Evolutionary conservation across 2,888 invertebrate genomes (phyloP), one percentile per base, ranked within the genome.

Genomic region (Harpalus rubripes): DNA sequence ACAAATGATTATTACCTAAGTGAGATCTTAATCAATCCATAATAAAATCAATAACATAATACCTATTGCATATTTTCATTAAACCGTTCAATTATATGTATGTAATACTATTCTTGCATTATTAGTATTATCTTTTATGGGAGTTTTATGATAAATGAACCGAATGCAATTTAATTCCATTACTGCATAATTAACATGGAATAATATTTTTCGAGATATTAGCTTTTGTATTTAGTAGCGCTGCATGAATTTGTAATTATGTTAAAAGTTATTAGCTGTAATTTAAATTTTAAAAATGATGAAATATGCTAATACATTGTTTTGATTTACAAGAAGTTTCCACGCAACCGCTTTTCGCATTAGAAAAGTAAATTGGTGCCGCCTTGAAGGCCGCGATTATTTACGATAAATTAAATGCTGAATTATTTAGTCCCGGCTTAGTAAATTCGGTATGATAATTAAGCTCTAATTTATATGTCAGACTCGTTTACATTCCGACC

Each of bases 231-330:
- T 72, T 72, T 72, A 72, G n/a, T 1, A 41, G 39, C 65, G 41
- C 18, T 72, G 72, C 72, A 72, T 72, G 72, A 72, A 72, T 72
- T n/a, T 18, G n/a, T 72, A 41, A 72, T 72, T 72, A 72, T 41
- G 72, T 72, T 72, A 41, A 72, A 72, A 72, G 16, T 41, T 72
- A 72, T 72, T 39, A 72, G 18, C 39, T 5, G 15, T 41, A 39
- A 72, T 72, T 72, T 72, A 72, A 72, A 72, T 72, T 72, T 72
- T 72, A 72, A 72, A 72, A 72, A 72, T 72, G 72, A 72, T 72
- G 72, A 72, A 72, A 72, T 72, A 72, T 72, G 72, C 44, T 72
- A 72, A 72, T 63, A 63, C 63, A 59, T 63, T 63, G 63, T 63
- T 63, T 63, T 63, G 63, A 63, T 63, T 63, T 63, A 63, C 63